A percentile compares a stretch with the other conserved stretches of the same genome.
Evolutionary conservation across 2,888 invertebrate genomes (phyloP).

Genomic region (Ochropleura leucogaster): DNA sequence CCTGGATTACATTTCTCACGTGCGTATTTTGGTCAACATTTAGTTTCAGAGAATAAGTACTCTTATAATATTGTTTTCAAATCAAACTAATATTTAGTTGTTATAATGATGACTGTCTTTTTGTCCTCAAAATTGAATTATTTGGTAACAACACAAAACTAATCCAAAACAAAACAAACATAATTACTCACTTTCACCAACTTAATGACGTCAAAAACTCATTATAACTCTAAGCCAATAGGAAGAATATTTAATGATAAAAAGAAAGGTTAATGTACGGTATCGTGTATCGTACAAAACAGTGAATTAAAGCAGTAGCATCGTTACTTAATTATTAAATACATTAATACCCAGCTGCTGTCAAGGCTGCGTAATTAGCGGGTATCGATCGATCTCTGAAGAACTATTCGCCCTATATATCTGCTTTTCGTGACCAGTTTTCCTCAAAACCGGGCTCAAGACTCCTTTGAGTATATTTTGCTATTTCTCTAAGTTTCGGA

Average conservation of each 20-base stretch:
- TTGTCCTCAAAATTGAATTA: background rate
- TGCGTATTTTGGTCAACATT: background rate
- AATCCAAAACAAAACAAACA: background rate
- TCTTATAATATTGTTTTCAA: too few relatives aligned
- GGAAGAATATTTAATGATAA: constrained; percentile 4
- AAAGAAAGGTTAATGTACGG: constrained; percentile 13
- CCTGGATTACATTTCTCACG: background rate
- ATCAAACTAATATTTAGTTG: too few relatives aligned
- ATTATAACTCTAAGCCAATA: constrained; percentile 7
- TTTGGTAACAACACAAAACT: background rate
- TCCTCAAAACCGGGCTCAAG: too few relatives aligned
- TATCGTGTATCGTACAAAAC: constrained; percentile 16
- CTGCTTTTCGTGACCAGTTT: background rate
- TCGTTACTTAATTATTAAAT: constrained; percentile 56
- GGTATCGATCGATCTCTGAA: constrained; percentile 51
- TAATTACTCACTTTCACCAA: background rate
- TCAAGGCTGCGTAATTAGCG: constrained; percentile 58
- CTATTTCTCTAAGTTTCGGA: too few relatives aligned
- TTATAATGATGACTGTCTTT: too few relatives aligned
- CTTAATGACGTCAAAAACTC: constrained; percentile 10
- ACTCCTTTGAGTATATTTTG: too few relatives aligned
- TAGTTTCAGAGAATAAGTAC: too few relatives aligned
- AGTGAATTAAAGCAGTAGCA: constrained; percentile 21
- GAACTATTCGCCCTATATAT: background rate
- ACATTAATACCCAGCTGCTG: constrained; percentile 48